Evolutionary conservation across 2,888 invertebrate genomes (phyloP), one percentile per base, ranked within the genome.

Genomic region (Alitta virens): DNA sequence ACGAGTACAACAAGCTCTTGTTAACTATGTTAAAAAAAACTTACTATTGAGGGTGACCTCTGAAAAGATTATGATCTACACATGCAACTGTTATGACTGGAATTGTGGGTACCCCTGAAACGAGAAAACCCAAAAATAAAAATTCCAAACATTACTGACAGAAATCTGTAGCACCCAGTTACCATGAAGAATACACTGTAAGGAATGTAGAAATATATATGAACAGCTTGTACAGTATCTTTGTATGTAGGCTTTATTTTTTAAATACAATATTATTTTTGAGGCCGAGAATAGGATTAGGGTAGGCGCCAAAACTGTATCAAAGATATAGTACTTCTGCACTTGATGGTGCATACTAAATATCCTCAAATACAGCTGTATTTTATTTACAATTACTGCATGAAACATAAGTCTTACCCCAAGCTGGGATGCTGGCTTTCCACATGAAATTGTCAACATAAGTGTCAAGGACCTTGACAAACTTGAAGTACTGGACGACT

Each of bases 391-490:
- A n/a, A n/a, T n/a, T n/a, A n/a, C n/a, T n/a, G n/a, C n/a, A n/a
- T n/a, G n/a, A n/a, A n/a, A n/a, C n/a, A n/a, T n/a, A n/a, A n/a
- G 21, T 67, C 78, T 68, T 71, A 81, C 87, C 86, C 89, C 89
- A 89, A 7, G 88, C 89, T 16, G 87, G 79, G 0, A 87, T 52
- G 1, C 87, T 85, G 18, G 87, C 85, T 75, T 88, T 88, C 5
- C 86, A 75, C 74, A 88, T 86, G 74, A 88, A 89, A 65, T 86
- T 83, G 0, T 86, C 84, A 7, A 82, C 76, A 66, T 82, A 81
- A 21, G 86, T 84, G 2, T 88, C 88, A 54, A 89, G 82, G 0
- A 89, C 87, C 63, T 86, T 85, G 0, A 89, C 89, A 71, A 88
- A 89, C 56, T 88, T 84, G 60, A 88, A 85, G 75, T 88, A 89